Base-by-base conservation (phyloP, 2,797 vertebrate species). In the Australoheros facetus region DNA sequence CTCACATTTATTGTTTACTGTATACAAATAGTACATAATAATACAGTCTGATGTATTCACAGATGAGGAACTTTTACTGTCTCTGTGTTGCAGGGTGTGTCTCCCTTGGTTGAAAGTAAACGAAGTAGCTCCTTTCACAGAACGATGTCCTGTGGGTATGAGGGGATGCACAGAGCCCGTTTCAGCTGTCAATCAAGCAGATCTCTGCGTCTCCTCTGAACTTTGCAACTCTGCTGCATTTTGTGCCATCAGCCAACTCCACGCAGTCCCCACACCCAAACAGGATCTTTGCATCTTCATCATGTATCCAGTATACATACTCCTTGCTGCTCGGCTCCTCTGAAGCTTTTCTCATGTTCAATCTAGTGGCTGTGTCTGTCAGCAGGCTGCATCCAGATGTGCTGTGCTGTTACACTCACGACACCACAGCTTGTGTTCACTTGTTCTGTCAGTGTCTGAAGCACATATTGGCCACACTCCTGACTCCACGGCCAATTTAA, bases 31-130 rank as follows among this genome's bases (percentile, higher is more conserved):
- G 17, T 58, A 14, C 0, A 1, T 34, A 34, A 34, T 34, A 34
- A 9, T 34, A 34, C 32, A 34, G 26, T 42, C 19, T 51, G 17
- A 21, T 42, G 0, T 30, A 28, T 7, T 57, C 34, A 32, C 45
- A 23, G 0, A 73, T 45, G 5, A 57, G 16, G 21, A 70, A 53
- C 66, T 32, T 70, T 12, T 0, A 0, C 64, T 0, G 13, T 0
- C 11, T 51, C 11, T n/a, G 45, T 62, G 59, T n/a, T 62, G 59
- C 34, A 62, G 1, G 34, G 4, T 1, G 0, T 42, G 0, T 57
- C 42, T 73, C 37, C 48, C 42, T 26, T 5, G 16, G 45, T 54
- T 39, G 26, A 62, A 62, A 45, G 21, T 37, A n/a, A 37, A 39
- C 6, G 71, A 58, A 45, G 39, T 45, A 7, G 28, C 56, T 51